Percentiles rank a stretch among this genome's conserved stretches.
phyloP scores from a whole-genome alignment of 2,113 vertebrate species.

The Heptranchias perlo region DNA sequence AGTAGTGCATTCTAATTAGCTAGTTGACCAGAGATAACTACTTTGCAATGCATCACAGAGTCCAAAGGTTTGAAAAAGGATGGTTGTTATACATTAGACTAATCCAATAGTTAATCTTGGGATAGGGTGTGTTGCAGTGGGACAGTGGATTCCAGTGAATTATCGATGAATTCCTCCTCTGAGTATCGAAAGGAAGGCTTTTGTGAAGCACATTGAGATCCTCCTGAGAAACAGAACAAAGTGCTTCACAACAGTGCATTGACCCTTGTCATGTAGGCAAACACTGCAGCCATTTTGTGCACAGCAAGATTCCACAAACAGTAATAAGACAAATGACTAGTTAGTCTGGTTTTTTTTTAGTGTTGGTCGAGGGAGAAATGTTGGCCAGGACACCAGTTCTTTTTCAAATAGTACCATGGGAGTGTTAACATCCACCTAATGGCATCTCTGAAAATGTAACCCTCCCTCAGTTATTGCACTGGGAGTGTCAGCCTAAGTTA shows the following conservation, averaged over 20 bases:
- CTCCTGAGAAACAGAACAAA: too few species aligned
- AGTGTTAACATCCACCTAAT: neutral
- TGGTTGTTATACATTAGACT: neutral
- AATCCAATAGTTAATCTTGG: neutral
- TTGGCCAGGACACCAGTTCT: neutral
- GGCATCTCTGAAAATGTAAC: neutral
- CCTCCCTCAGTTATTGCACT: neutral
- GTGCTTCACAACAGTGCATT: too few species aligned
- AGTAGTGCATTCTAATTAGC: neutral
- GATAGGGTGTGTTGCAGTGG: neutral
- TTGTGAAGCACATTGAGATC: too few species aligned
- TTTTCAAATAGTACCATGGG: neutral
- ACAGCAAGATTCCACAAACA: too few species aligned
- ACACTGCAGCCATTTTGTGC: neutral
- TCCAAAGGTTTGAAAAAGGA: neutral
- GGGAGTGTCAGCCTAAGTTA: neutral
- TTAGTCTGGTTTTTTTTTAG: too few species aligned
- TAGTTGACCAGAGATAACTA: neutral
- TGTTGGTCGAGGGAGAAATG: neutral
- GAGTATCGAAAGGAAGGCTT: too few species aligned
- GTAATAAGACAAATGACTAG: too few species aligned
- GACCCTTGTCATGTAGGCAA: too few species aligned
- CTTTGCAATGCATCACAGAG: neutral
- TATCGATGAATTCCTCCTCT: too few species aligned
- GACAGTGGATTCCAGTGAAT: too few species aligned